Percentiles rank a stretch among this genome's conserved stretches.
phyloP scores from a whole-genome alignment of 1,140 invertebrate species.

The Macrostomum lignano region DNA sequence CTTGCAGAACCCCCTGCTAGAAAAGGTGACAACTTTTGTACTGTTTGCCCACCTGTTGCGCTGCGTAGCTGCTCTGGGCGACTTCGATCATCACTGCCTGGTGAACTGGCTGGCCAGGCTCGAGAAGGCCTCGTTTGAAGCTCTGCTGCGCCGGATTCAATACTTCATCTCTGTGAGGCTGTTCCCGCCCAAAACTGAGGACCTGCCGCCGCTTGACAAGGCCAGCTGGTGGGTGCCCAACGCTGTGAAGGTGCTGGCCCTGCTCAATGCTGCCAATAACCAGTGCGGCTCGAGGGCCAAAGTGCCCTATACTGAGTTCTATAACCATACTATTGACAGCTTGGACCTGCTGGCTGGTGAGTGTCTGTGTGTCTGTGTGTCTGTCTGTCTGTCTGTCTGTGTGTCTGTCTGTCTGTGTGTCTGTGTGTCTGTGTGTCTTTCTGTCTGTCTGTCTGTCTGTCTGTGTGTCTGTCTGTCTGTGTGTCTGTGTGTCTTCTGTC shows the following conservation, averaged over 20 bases:
- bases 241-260: conserved; percentile 34
- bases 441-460: too few relatives aligned
- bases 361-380: too few relatives aligned
- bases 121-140: conserved; percentile 29
- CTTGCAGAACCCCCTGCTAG: conserved; percentile 34
- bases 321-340: conserved; percentile 37
- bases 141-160: conserved; percentile 32
- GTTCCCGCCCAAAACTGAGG: conserved; percentile 33
- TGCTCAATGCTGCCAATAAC: conserved; percentile 37
- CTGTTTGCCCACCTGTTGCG: conserved; percentile 37
- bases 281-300: conserved; percentile 24
- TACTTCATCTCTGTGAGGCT: conserved; percentile 37
- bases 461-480: too few relatives aligned
- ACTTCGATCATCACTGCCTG: conserved; percentile 36
- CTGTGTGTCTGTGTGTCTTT: too few relatives aligned
- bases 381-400: too few relatives aligned
- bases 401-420: too few relatives aligned
- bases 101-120: conserved; percentile 36
- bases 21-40: conserved; percentile 33
- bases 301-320: conserved; percentile 36
- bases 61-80: conserved; percentile 32
- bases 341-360: too few relatives aligned
- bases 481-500: too few relatives aligned
- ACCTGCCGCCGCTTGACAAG: conserved; percentile 35
- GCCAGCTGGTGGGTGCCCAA: conserved; percentile 40